Base-by-base conservation (phyloP, 2,888 invertebrate species). In the Nipponacmea schrenckii region DNA sequence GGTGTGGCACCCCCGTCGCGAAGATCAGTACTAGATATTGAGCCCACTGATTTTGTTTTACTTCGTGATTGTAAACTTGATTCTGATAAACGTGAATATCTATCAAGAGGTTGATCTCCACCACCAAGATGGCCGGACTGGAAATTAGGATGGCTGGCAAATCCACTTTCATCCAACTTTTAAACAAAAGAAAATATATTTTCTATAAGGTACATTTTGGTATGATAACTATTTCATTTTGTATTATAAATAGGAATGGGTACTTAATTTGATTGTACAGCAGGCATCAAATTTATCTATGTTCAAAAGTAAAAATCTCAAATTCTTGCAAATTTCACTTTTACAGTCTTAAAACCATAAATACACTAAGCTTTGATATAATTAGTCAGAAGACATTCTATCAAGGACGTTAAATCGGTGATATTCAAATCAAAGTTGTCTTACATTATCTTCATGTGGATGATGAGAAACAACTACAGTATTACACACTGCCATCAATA, bases 391-490 rank as follows among this genome's bases (percentile, higher is more conserved):
- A n/a, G n/a, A n/a, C n/a, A n/a, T n/a, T n/a, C n/a, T n/a, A n/a
- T n/a, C n/a, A n/a, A n/a, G n/a, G n/a, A n/a, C n/a, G n/a, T n/a
- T n/a, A 26, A 4, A 26, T 4, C 63, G 3, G n/a, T 15, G 24
- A 64, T n/a, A 64, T 8, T 39, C 1, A 27, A 64, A 64, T 8
- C 48, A 66, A 63, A 64, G 10, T 20, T 39, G 17, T 78, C 82
- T 77, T 73, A 86, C 85, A 70, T 71, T 68, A 74, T 86, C 86
- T 67, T 81, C 80, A 69, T 85, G 85, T 8, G 81, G 74, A 87
- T 94, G 94, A 67, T 93, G 92, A 79, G 96, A 94, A 68, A 98
- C 97, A 69, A 98, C 95, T 10, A 98, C 98, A 0, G 98, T 98
- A 90, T 98, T 98, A 90, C 98, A 98, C 74, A 97, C 92, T 20